Evolutionary conservation across 2,888 invertebrate genomes (phyloP).

Genomic region (Drosophila yooni): DNA sequence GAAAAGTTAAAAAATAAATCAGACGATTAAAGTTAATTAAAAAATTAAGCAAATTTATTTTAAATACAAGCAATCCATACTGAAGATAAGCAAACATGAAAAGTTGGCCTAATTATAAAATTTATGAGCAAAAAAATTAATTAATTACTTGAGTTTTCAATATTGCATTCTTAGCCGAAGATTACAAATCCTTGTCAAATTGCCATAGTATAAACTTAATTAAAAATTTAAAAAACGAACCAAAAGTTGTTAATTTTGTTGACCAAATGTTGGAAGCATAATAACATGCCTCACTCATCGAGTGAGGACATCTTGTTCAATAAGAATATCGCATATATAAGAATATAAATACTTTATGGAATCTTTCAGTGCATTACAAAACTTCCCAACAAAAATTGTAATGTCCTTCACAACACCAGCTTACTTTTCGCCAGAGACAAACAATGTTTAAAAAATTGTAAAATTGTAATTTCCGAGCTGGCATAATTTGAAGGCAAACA

Average conservation of each 20-base stretch:
- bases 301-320: background rate
- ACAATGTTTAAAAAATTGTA: background rate
- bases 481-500: background rate
- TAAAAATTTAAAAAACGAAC: background rate
- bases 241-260: background rate
- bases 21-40: too few species aligned
- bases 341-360: background rate
- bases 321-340: background rate
- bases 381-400: background rate
- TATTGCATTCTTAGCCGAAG: background rate
- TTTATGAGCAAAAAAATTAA: too few species aligned
- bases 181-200: background rate
- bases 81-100: too few species aligned
- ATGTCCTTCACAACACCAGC: background rate
- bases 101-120: too few species aligned
- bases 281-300: background rate
- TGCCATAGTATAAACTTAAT: background rate
- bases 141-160: background rate
- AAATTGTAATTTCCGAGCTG: background rate
- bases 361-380: background rate
- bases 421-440: background rate
- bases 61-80: too few species aligned
- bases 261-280: background rate
- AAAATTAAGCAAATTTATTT: too few species aligned
- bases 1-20: too few species aligned